Percentiles rank a stretch among this genome's conserved stretches.
Conservation (phyloP, 2,797 vertebrate species). For the Megaceryle alcyon region DNA sequence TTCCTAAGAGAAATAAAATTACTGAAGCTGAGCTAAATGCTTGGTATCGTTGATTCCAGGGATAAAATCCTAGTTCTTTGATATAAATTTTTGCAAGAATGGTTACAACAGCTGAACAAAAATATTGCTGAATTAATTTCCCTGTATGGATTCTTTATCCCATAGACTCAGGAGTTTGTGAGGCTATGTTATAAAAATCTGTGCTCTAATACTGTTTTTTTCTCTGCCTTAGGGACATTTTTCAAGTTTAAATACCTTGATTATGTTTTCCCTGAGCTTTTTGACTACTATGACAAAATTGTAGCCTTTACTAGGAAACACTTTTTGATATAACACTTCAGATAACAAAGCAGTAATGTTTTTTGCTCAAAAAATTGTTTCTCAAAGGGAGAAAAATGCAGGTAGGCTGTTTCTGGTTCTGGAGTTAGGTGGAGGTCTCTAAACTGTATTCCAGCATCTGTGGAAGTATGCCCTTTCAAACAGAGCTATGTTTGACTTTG, state of each 20-base stretch:
- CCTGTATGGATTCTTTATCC: neutral
- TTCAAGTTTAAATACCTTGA: neutral
- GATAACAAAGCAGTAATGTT: neutral
- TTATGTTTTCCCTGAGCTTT: neutral
- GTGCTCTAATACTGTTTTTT: neutral
- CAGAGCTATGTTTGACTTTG: neutral
- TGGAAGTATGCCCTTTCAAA: neutral
- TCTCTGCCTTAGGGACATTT: neutral
- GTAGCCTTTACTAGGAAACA: neutral
- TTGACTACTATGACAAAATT: neutral
- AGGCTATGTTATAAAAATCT: neutral
- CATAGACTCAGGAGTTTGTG: neutral
- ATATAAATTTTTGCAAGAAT: neutral
- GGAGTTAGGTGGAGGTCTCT: neutral
- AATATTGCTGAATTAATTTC: neutral
- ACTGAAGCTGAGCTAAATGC: neutral
- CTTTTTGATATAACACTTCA: neutral
- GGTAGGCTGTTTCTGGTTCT: neutral
- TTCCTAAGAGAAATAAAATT: slow-evolving; percentile 31
- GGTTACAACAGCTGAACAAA: neutral
- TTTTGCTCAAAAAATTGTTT: neutral
- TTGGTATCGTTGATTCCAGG: neutral
- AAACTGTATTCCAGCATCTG: neutral
- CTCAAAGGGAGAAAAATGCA: neutral
- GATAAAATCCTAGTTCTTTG: neutral